These are phyloP conservation scores for Trachelipus rathkii DNA, from an alignment of 1,140 invertebrate genomes.

Conservation along the genomic window DNA sequence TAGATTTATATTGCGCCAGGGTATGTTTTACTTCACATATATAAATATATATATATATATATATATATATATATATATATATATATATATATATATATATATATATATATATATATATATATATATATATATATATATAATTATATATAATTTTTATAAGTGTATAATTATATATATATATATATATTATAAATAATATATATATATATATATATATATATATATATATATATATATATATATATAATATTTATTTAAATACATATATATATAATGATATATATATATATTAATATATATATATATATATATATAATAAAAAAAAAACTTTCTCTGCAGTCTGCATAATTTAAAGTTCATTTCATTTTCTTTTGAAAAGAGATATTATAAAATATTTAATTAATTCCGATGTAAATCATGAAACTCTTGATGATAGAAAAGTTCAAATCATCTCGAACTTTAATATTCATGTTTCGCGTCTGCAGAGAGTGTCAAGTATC, in stretches of 20 bases:
- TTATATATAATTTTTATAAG: background rate
- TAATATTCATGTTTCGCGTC: too few relatives aligned
- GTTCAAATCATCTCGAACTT: too few relatives aligned
- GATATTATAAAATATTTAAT: too few relatives aligned
- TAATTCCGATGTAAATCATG: too few relatives aligned
- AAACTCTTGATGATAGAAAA: too few relatives aligned
- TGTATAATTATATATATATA: background rate
- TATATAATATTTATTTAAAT: background rate
- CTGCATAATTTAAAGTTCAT: too few relatives aligned
- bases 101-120: slow-evolving; percentile 2
- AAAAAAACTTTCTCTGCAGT: too few relatives aligned
- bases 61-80: slow-evolving; percentile 10
- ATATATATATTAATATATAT: slow-evolving; percentile 6
- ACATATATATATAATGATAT: background rate
- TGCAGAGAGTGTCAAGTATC: too few relatives aligned
- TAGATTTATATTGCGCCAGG: too few relatives aligned
- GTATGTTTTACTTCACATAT: too few relatives aligned
- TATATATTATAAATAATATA: background rate
- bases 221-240: slow-evolving; percentile 8
- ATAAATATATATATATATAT: slow-evolving; percentile 2
- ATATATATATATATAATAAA: slow-evolving; percentile 15
- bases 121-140: background rate
- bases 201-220: slow-evolving; percentile 8
- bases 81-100: slow-evolving; percentile 7
- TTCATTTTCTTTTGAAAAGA: too few relatives aligned